Evolutionary conservation across 1,140 invertebrate species (phyloP).

Genomic region (Kradibia gibbosae): DNA sequence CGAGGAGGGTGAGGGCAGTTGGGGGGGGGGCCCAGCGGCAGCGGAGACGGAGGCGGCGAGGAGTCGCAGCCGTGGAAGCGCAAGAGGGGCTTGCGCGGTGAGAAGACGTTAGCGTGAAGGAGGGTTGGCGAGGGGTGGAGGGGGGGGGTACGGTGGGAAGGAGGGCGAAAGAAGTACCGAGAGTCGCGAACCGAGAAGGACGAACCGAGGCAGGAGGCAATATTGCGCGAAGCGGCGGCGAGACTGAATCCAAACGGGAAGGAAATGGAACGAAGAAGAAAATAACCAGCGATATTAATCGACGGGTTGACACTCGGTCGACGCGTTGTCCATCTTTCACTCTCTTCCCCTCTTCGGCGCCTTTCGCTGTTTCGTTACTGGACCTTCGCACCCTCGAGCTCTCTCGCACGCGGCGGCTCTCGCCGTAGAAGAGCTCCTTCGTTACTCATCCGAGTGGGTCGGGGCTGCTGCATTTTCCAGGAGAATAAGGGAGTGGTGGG

Average conservation of each 20-base stretch:
- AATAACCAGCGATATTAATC: conserved; percentile 12
- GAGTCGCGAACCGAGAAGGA: background rate
- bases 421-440: no score
- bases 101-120: no score
- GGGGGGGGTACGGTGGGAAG: background rate
- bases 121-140: background rate
- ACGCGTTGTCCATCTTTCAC: background rate
- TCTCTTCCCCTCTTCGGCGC: background rate
- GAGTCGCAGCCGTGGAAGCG: background rate
- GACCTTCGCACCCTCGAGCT: background rate
- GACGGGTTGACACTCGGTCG: background rate
- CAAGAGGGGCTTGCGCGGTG: background rate
- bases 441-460: background rate
- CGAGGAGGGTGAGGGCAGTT: background rate
- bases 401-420: no score
- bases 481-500: no score
- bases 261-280: background rate
- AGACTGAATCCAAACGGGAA: background rate
- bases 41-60: background rate
- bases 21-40: background rate
- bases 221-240: no score
- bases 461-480: background rate
- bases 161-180: no score
- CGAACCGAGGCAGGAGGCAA: no score
- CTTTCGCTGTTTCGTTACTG: background rate